Percentiles rank a stretch among this genome's conserved stretches.
phyloP scores from a whole-genome alignment of 2,797 vertebrate genomes.

The Enoplosus armatus region DNA sequence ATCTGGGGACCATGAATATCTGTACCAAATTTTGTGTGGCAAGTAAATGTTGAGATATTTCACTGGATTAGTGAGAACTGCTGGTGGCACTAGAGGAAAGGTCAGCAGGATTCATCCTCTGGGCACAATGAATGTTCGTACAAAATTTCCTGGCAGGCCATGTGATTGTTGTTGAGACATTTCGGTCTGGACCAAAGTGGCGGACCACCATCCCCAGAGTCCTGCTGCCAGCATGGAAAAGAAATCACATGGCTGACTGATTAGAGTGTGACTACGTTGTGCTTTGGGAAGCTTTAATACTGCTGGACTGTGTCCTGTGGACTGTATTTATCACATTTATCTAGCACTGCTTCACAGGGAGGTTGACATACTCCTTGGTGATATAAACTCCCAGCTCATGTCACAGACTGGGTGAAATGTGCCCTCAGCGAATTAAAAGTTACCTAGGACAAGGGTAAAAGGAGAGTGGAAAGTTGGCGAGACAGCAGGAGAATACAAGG shows the following conservation, averaged over 20 bases:
- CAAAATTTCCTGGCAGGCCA: neutral
- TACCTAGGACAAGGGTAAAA: conserved; percentile 27
- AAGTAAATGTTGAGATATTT: neutral
- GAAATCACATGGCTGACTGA: neutral
- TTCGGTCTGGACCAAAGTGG: neutral
- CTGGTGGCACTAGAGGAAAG: neutral
- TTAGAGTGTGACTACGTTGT: neutral
- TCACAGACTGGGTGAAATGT: neutral
- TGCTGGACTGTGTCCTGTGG: neutral
- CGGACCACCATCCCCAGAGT: neutral
- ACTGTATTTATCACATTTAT: neutral
- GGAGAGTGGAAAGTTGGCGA: conserved; percentile 46
- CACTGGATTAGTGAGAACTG: neutral
- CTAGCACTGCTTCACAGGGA: neutral
- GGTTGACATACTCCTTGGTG: neutral
- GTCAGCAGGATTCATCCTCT: neutral
- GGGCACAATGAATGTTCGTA: neutral
- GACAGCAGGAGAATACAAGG: neutral
- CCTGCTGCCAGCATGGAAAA: neutral
- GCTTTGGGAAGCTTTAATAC: neutral
- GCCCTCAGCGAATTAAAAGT: neutral
- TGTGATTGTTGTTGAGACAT: neutral
- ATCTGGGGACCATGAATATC: neutral
- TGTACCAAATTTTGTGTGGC: no score
- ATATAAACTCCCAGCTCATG: neutral